These are phyloP conservation scores for Riparia riparia DNA, from an alignment of 2,113 vertebrate species.

Conservation along the genomic window DNA sequence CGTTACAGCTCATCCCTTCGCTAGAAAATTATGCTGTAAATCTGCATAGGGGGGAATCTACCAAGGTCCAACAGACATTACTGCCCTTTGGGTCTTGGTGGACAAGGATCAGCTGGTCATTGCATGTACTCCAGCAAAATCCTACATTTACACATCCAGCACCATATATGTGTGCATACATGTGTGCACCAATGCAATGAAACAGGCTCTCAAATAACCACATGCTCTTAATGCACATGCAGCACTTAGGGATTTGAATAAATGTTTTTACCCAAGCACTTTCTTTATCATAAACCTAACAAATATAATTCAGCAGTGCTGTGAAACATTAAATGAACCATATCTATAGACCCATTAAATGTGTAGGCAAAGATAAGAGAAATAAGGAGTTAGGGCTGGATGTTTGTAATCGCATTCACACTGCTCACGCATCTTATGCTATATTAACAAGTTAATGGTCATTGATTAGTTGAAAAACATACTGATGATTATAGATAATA, in stretches of 20 bases:
- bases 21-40: neutral
- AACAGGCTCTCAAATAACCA: neutral
- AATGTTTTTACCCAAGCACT: neutral
- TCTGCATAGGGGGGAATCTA: neutral
- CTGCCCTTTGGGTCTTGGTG: neutral
- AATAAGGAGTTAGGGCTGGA: neutral
- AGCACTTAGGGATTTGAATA: neutral
- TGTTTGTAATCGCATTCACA: neutral
- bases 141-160: neutral
- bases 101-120: neutral
- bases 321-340: neutral
- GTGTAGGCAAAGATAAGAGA: neutral
- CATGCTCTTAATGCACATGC: neutral
- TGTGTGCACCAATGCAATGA: neutral
- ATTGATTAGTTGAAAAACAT: neutral
- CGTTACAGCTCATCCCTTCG: neutral
- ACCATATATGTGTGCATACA: neutral
- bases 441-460: neutral
- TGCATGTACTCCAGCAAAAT: neutral
- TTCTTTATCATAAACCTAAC: neutral
- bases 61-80: neutral
- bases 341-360: rapidly evolving
- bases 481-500: neutral
- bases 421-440: neutral
- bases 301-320: neutral